Conservation (phyloP, 2,888 invertebrate genomes). For the Papilio elwesi region DNA sequence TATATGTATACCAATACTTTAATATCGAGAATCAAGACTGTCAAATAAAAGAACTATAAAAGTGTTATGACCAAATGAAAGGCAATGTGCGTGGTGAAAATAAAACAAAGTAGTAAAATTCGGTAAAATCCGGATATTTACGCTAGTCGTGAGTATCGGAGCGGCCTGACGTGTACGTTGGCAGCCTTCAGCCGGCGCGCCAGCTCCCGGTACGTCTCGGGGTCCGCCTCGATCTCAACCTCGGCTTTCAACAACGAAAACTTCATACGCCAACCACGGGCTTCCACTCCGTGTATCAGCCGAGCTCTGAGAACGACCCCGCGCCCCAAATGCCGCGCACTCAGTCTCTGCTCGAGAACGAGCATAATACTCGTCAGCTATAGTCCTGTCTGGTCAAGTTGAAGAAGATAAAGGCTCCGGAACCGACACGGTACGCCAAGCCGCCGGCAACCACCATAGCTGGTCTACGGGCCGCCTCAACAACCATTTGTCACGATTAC, state of each 20-base stretch:
- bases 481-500: slow-evolving; percentile 73
- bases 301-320: slow-evolving; percentile 72
- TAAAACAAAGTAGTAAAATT: slow-evolving; percentile 35
- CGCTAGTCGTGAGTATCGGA: slow-evolving; percentile 63
- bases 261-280: slow-evolving; percentile 78
- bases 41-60: neutral
- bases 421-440: slow-evolving; percentile 66
- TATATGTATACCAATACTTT: neutral
- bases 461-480: slow-evolving; percentile 66
- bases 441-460: slow-evolving; percentile 76
- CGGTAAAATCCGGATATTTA: slow-evolving; percentile 61
- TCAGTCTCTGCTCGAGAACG: slow-evolving; percentile 80
- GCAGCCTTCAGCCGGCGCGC: slow-evolving; percentile 70
- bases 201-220: slow-evolving; percentile 68
- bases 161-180: slow-evolving; percentile 70
- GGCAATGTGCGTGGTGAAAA: slow-evolving; percentile 2
- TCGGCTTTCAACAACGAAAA: slow-evolving; percentile 74
- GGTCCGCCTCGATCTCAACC: slow-evolving; percentile 77
- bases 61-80: slow-evolving; percentile 9
- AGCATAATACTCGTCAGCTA: slow-evolving; percentile 82
- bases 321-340: slow-evolving; percentile 70
- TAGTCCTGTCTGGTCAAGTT: slow-evolving; percentile 80
- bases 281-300: slow-evolving; percentile 73
- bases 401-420: slow-evolving; percentile 78
- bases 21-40: neutral